Evolutionary conservation across 2,797 vertebrate species (phyloP).

Genomic region (Strix occidentalis): DNA sequence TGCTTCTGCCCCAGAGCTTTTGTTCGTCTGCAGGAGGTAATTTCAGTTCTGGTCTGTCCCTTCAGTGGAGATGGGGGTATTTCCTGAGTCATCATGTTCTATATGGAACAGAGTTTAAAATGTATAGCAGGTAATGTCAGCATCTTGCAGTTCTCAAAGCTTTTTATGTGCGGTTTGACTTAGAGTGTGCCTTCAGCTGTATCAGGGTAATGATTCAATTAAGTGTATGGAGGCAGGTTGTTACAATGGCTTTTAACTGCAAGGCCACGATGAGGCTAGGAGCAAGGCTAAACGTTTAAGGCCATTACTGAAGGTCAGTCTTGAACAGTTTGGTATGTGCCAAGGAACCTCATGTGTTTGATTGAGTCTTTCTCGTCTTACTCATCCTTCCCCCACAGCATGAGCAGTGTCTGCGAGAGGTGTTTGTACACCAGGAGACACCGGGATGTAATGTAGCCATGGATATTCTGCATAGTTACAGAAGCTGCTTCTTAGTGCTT

Average conservation of each 20-base stretch:
- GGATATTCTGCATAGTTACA: neutral
- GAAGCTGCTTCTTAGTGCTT: neutral
- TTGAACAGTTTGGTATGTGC: neutral
- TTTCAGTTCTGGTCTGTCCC: neutral
- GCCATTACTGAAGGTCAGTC: neutral
- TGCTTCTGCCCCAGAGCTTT: neutral
- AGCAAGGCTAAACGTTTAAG: neutral
- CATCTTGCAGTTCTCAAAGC: neutral
- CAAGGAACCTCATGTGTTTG: neutral
- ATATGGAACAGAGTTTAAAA: neutral
- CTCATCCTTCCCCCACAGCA: neutral
- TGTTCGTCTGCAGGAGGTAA: neutral
- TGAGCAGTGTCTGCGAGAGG: fast-evolving
- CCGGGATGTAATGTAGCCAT: neutral
- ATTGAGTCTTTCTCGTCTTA: neutral
- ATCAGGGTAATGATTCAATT: neutral
- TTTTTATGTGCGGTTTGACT: neutral
- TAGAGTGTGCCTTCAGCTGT: neutral
- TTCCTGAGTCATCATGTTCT: neutral
- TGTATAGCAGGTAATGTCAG: neutral
- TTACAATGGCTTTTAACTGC: neutral
- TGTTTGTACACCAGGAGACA: neutral
- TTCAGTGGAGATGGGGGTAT: neutral
- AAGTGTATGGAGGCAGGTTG: neutral
- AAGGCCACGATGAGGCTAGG: neutral